Evolutionary conservation across 2,888 invertebrate species (phyloP).

Genomic region (Metalampra italica): DNA sequence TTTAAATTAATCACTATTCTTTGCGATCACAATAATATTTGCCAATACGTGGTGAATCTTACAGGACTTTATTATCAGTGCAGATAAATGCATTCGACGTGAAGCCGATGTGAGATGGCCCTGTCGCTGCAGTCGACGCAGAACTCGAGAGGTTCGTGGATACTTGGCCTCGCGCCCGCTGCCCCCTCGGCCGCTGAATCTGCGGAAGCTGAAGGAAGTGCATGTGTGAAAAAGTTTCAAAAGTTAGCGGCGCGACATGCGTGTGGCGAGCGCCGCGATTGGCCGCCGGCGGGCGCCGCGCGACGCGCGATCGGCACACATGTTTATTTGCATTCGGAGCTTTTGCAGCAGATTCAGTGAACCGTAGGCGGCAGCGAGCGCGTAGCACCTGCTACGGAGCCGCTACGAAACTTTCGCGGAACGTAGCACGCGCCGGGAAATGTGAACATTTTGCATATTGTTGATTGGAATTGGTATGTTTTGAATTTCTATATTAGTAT

Average conservation of each 20-base stretch:
- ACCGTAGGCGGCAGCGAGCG: conserved; percentile 64
- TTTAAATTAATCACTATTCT: background rate
- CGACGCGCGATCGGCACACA: conserved; percentile 38
- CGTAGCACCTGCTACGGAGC: conserved; percentile 60
- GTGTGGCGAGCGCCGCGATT: conserved; percentile 62
- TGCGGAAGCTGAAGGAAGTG: conserved; percentile 43
- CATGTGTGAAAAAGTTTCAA: conserved; percentile 68
- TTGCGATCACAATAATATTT: background rate
- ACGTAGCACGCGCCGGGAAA: conserved; percentile 35
- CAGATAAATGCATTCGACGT: conserved; percentile 63
- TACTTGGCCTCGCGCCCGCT: conserved; percentile 27
- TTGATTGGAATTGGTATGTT: conserved; percentile 3
- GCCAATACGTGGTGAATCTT: background rate
- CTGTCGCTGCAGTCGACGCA: conserved; percentile 79
- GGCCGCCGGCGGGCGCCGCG: conserved; percentile 51
- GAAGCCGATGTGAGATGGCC: conserved; percentile 78
- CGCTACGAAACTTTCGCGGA: conserved; percentile 13
- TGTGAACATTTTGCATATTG: conserved; percentile 9
- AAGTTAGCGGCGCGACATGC: conserved; percentile 69
- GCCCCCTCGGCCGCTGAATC: conserved; percentile 34
- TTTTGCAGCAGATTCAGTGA: conserved; percentile 69
- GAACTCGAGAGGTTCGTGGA: conserved; percentile 74
- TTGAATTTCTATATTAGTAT: background rate
- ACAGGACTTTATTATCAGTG: conserved; percentile 42
- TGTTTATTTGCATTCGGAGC: conserved; percentile 73